Percentiles rank a stretch among this genome's conserved stretches.
These are phyloP conservation scores for Drosophila carrolli DNA, from an alignment of 1,140 invertebrate genomes.

Conservation along the genomic window DNA sequence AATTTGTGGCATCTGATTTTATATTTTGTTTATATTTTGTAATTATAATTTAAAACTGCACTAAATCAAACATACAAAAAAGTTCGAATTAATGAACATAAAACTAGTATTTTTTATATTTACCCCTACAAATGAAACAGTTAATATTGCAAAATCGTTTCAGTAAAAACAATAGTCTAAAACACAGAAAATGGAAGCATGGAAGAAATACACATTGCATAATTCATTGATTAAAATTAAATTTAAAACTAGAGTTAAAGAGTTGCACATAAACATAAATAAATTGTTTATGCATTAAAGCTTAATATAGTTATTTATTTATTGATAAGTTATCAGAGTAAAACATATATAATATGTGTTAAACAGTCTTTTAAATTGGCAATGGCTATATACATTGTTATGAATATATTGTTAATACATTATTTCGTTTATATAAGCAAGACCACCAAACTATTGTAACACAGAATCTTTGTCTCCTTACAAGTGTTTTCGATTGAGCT, in stretches of 20 bases:
- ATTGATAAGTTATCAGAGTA: slow-evolving; percentile 13
- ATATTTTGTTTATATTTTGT: too few species aligned
- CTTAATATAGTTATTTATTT: slow-evolving; percentile 22
- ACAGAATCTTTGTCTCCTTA: slow-evolving; percentile 3
- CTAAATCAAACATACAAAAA: slow-evolving; percentile 4
- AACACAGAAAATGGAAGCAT: slow-evolving; percentile 68
- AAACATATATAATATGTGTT: slow-evolving; percentile 51
- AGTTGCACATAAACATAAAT: not conserved
- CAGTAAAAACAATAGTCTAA: slow-evolving; percentile 26
- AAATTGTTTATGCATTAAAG: not conserved
- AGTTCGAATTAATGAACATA: not conserved
- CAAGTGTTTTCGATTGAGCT: not conserved
- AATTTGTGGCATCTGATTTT: too few species aligned
- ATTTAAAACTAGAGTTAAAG: slow-evolving; percentile 6
- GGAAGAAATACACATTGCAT: slow-evolving; percentile 10
- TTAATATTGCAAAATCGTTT: slow-evolving; percentile 62
- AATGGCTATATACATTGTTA: slow-evolving; percentile 67
- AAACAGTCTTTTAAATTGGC: slow-evolving; percentile 75
- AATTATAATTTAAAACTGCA: not conserved
- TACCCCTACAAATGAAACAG: slow-evolving; percentile 16
- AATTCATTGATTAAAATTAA: slow-evolving; percentile 15
- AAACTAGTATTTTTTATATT: not conserved
- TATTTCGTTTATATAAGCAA: not conserved
- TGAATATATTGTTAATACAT: slow-evolving; percentile 38
- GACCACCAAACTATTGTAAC: slow-evolving; percentile 7